These are phyloP conservation scores for Thalassarche chlororhynchos DNA, from an alignment of 2,113 vertebrate genomes.

Conservation along the genomic window DNA sequence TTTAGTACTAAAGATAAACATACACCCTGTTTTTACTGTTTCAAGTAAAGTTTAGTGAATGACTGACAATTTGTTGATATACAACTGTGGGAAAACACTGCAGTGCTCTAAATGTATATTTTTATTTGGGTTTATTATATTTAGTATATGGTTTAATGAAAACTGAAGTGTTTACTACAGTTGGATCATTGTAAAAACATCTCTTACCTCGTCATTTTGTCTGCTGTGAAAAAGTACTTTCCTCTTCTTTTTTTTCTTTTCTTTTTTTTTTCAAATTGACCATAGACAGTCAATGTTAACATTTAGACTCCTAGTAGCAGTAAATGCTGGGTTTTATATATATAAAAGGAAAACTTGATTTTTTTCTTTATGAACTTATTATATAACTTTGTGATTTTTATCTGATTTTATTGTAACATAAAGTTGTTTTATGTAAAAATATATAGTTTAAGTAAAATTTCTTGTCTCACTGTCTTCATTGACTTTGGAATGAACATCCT, in stretches of 20 bases:
- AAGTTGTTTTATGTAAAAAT: conserved; percentile 87
- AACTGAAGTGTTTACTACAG: conserved; percentile 68
- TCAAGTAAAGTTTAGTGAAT: conserved; percentile 39
- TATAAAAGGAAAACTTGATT: conserved; percentile 61
- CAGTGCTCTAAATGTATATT: conserved; percentile 68
- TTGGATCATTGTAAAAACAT: conserved; percentile 42
- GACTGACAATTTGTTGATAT: not conserved
- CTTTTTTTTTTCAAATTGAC: not conserved
- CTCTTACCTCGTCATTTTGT: conserved; percentile 56
- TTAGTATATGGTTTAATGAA: conserved; percentile 58
- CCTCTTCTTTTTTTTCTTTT: not conserved
- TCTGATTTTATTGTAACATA: conserved; percentile 86
- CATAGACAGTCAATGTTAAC: conserved; percentile 23
- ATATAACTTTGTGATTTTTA: conserved; percentile 84
- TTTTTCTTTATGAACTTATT: conserved; percentile 75
- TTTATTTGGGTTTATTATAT: conserved; percentile 62
- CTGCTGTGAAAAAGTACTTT: conserved; percentile 51
- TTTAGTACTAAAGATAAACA: conserved; percentile 25
- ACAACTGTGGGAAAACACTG: conserved; percentile 53
- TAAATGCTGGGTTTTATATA: conserved; percentile 60
- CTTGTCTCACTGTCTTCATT: conserved; percentile 44
- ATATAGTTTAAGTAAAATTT: conserved; percentile 85
- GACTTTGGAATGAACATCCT: not conserved
- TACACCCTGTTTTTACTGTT: conserved; percentile 44
- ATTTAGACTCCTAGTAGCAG: conserved; percentile 58